Evolutionary conservation across 2,888 invertebrate species (phyloP).

Genomic region (Archips xylosteana): DNA sequence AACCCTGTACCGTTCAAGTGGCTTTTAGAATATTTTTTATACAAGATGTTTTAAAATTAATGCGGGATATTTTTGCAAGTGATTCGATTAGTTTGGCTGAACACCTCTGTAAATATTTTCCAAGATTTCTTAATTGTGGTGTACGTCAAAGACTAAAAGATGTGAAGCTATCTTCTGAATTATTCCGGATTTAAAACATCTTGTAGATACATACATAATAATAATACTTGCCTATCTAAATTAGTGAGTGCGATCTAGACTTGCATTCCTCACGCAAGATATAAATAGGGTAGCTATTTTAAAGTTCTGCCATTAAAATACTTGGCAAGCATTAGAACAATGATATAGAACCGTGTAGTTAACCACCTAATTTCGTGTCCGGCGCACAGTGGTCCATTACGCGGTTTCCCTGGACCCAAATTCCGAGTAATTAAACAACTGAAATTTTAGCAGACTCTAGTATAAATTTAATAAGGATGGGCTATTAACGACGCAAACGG

Average conservation of each 20-base stretch:
- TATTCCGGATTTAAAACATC: too few species aligned
- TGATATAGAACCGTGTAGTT: conserved; percentile 57
- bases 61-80: too few species aligned
- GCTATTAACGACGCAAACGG: conserved; percentile 76
- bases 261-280: not conserved
- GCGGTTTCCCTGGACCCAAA: conserved; percentile 74
- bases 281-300: conserved; percentile 7
- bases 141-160: too few species aligned
- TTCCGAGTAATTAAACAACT: conserved; percentile 82
- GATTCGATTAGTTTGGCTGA: too few species aligned
- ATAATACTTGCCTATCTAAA: not conserved
- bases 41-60: too few species aligned
- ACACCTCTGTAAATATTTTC: too few species aligned
- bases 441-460: conserved; percentile 81
- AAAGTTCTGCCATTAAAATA: conserved; percentile 19
- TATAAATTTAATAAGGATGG: conserved; percentile 84
- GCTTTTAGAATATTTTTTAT: too few species aligned
- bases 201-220: too few species aligned
- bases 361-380: conserved; percentile 70
- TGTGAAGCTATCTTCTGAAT: too few species aligned
- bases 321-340: conserved; percentile 38
- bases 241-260: not conserved
- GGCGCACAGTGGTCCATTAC: conserved; percentile 66
- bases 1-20: too few species aligned
- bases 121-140: too few species aligned